Evolutionary conservation across 23 tunicate genomes (phyloP), one percentile per base, ranked within the genome.

Genomic region (Trididemnum nubilum): DNA sequence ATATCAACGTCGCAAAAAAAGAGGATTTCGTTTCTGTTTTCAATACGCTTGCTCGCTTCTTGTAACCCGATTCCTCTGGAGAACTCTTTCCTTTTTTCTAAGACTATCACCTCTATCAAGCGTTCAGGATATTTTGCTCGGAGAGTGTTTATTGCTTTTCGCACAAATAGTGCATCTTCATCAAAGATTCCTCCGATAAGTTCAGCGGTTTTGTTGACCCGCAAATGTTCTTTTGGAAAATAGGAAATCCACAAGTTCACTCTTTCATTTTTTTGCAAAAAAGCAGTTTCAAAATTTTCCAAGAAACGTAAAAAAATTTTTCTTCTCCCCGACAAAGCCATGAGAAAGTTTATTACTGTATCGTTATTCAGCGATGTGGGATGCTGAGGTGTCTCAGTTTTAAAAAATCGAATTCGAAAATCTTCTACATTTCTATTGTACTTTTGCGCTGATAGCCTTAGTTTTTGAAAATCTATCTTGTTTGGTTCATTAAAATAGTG

Each of bases 1-100:
- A 93, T 60, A 38, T 93, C 98, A 27, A 93, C 93, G 79, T 93
- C 98, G 67, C 98, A 93, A 66, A 93, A 93, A 54, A 93, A 93
- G 3, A 93, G 44, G 0, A 93, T 83, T 76, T 87, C 89, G 34
- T 93, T 81, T 30, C n/a, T 35, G 15, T 39, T 34, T 28, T 27
- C 39, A 28, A 85, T 84, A 49, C 52, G 24, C 58, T 87, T 50
- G 70, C 83, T 83, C 0, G 90, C 90, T 1, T 33, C 33, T 36
- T 81, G 86, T 4, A 88, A 51, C 12, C 98, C 98, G 18, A 76
- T 58, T 36, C 98, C 98, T n/a, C 98, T 81, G 21, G 98, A 93
- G 65, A 93, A 93, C 19, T 79, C 88, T 2, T 81, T 61, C 2
- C 89, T 93, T 25, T 81, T 35, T 39, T 64, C 23, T 66, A 82